phyloP scores from a whole-genome alignment of 2,888 invertebrate species.

The Anthrax anthrax region DNA sequence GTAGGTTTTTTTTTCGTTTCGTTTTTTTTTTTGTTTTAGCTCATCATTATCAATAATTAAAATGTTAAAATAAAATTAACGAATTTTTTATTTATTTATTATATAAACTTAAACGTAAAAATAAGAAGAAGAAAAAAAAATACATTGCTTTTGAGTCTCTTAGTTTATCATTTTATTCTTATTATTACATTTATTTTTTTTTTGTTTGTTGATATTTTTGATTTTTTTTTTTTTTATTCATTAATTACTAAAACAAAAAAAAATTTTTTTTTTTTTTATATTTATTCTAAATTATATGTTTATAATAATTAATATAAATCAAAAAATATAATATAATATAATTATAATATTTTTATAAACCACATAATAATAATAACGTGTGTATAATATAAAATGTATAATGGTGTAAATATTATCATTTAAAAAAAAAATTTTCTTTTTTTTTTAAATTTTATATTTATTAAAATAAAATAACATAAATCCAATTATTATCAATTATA shows the following conservation, averaged over 20 bases:
- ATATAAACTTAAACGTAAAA: no score
- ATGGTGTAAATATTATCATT: constrained; percentile 1
- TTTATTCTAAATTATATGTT: background rate
- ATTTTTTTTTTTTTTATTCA: background rate
- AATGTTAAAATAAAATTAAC: no score
- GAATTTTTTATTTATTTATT: no score
- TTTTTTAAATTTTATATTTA: no score
- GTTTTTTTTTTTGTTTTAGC: background rate
- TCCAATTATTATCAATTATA: background rate
- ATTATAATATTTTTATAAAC: background rate
- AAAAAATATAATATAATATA: no score
- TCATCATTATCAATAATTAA: no score
- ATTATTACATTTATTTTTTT: background rate
- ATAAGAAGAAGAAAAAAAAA: background rate
- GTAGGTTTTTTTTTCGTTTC: background rate
- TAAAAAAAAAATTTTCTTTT: no score
- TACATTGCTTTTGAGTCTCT: constrained; percentile 10
- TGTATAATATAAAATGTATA: background rate
- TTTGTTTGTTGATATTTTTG: no score
- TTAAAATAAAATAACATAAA: no score
- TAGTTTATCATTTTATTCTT: background rate
- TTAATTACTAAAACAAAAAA: no score
- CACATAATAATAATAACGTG: background rate
- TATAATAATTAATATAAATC: no score
- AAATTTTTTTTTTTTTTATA: background rate